Evolutionary conservation across 2,888 invertebrate species (phyloP).

Genomic region (Ditula angustiorana): DNA sequence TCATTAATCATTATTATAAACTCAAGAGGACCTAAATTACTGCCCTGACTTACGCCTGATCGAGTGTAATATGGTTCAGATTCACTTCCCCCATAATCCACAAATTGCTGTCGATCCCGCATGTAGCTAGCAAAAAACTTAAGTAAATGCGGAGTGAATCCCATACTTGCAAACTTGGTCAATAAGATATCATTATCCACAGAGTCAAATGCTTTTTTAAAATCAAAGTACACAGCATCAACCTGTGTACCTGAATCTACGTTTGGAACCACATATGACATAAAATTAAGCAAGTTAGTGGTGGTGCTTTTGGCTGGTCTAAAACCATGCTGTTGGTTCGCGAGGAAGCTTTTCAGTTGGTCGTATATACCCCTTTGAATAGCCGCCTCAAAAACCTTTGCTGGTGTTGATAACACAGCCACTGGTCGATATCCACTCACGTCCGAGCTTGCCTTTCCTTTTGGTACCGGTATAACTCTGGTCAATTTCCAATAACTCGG

Average conservation of each 20-base stretch:
- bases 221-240: too few species aligned
- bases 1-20: conserved; percentile 35
- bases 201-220: conserved; percentile 21
- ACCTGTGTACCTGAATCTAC: too few species aligned
- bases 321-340: conserved; percentile 28
- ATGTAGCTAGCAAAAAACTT: conserved; percentile 25
- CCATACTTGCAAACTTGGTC: conserved; percentile 11
- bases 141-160: conserved; percentile 16
- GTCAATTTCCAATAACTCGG: not conserved
- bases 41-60: conserved; percentile 32
- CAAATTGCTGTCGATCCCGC: conserved; percentile 23
- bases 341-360: not conserved
- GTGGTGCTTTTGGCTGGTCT: conserved; percentile 10
- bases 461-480: conserved; percentile 30
- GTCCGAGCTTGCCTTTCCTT: too few species aligned
- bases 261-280: too few species aligned
- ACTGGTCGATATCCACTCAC: too few species aligned
- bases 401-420: conserved; percentile 31
- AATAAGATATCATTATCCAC: conserved; percentile 28
- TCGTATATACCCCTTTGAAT: conserved; percentile 1
- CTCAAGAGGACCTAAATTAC: conserved; percentile 26
- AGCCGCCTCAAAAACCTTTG: conserved; percentile 34
- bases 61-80: conserved; percentile 22
- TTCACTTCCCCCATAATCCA: conserved; percentile 9
- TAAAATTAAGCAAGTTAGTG: not conserved